Conservation (phyloP, 2,888 invertebrate species). For the Hirtodrosophila alboralis region DNA sequence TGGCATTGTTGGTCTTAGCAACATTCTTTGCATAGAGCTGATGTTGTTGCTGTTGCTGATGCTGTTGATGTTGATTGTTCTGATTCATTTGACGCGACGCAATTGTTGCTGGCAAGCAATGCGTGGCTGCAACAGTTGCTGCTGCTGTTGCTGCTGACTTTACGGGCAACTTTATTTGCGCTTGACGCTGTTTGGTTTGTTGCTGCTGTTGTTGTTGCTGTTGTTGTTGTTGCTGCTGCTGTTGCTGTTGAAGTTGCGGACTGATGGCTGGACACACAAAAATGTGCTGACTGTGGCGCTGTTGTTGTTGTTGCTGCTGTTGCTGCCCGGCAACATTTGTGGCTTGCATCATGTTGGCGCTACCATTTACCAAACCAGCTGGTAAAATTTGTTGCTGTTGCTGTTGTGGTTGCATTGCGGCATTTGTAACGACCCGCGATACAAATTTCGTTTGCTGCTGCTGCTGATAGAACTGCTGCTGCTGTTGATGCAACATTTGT, state of each 20-base stretch:
- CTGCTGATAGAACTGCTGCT: constrained; percentile 56
- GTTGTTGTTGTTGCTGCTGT: constrained; percentile 52
- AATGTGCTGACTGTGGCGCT: constrained; percentile 54
- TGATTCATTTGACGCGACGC: constrained; percentile 73
- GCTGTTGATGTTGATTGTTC: constrained; percentile 55
- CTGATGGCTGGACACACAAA: constrained; percentile 62
- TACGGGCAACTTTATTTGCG: constrained; percentile 65
- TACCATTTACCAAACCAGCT: constrained; percentile 79
- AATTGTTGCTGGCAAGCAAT: constrained; percentile 68
- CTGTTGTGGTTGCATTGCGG: constrained; percentile 64
- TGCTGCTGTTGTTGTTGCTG: constrained; percentile 59
- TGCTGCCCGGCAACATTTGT: constrained; percentile 45
- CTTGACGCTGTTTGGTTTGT: constrained; percentile 57
- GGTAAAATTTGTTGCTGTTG: constrained; percentile 68
- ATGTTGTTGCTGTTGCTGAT: constrained; percentile 49
- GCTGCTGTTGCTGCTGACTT: constrained; percentile 43
- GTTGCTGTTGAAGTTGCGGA: constrained; percentile 55
- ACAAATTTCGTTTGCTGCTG: constrained; percentile 72
- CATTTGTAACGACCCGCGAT: constrained; percentile 76
- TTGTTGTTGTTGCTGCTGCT: constrained; percentile 55
- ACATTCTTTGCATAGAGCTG: constrained; percentile 67
- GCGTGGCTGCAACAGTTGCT: constrained; percentile 52
- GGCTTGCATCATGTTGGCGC: constrained; percentile 58
- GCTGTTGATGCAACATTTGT: constrained; percentile 58
- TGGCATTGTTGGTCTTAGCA: constrained; percentile 55